Evolutionary conservation across 2,888 invertebrate genomes (phyloP).

Genomic region (Theodoxus fluviatilis): DNA sequence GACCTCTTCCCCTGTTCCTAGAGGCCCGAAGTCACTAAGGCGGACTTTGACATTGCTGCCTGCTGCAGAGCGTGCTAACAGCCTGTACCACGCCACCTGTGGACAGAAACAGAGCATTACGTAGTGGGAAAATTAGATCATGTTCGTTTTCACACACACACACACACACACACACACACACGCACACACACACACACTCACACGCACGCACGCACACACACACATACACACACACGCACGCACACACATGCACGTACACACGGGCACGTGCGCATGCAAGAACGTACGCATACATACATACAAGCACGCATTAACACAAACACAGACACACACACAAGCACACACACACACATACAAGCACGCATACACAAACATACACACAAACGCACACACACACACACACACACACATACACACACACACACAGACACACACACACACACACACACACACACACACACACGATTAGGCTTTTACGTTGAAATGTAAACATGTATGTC

Average conservation of each 20-base stretch:
- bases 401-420: constrained; percentile 2
- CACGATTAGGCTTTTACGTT: no score
- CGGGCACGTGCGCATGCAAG: background rate
- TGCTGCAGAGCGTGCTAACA: constrained; percentile 58
- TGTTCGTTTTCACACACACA: background rate
- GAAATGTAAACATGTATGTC: no score
- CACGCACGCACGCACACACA: background rate
- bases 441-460: no score
- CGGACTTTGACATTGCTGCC: constrained; percentile 62
- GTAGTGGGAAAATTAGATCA: background rate
- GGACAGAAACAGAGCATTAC: background rate
- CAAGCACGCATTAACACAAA: background rate
- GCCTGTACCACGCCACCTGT: constrained; percentile 63
- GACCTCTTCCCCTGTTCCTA: constrained; percentile 63
- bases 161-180: background rate
- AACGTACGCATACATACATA: background rate
- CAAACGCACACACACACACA: background rate
- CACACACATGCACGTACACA: background rate
- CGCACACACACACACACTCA: background rate
- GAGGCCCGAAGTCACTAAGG: constrained; percentile 60
- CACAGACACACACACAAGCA: background rate
- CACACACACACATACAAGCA: background rate
- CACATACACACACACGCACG: background rate
- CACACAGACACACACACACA: background rate
- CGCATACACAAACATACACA: constrained; percentile 1